Conservation (phyloP, 2,113 vertebrate genomes). For the Sminthopsis crassicaudata region DNA sequence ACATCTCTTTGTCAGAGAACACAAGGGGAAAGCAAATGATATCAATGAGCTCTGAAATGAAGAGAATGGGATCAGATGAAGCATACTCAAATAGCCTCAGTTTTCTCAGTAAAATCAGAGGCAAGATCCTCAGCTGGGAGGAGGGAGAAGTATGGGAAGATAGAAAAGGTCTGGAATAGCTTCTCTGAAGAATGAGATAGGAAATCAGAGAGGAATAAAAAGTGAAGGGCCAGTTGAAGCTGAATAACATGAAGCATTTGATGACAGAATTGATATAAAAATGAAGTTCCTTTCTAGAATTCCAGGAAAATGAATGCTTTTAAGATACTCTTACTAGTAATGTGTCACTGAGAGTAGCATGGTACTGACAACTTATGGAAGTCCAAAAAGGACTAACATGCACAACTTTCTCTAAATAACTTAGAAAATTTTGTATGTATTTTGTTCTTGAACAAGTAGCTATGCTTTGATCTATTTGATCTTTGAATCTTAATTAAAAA, state of each 20-base stretch:
- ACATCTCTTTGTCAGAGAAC: neutral
- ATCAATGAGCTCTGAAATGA: neutral
- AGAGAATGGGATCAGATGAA: too few species aligned
- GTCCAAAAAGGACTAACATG: neutral
- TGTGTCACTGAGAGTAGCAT: too few species aligned
- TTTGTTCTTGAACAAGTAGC: neutral
- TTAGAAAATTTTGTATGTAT: neutral
- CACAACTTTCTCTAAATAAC: neutral
- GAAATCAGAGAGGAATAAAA: neutral
- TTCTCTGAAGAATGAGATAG: neutral
- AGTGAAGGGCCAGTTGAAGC: neutral
- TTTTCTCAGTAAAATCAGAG: neutral
- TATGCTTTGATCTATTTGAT: neutral
- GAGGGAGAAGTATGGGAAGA: neutral
- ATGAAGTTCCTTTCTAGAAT: too few species aligned
- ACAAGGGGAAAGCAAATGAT: neutral
- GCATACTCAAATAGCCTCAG: too few species aligned
- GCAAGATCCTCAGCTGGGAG: neutral
- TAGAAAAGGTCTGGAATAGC: neutral
- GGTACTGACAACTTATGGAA: neutral
- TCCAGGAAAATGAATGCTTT: too few species aligned
- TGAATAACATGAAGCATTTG: neutral
- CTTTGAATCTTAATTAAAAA: neutral
- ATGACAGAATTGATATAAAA: too few species aligned
- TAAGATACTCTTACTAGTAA: too few species aligned